Percentiles rank a stretch among this genome's conserved stretches.
Conservation (phyloP, 2,888 invertebrate genomes). For the Zygaena filipendulae region DNA sequence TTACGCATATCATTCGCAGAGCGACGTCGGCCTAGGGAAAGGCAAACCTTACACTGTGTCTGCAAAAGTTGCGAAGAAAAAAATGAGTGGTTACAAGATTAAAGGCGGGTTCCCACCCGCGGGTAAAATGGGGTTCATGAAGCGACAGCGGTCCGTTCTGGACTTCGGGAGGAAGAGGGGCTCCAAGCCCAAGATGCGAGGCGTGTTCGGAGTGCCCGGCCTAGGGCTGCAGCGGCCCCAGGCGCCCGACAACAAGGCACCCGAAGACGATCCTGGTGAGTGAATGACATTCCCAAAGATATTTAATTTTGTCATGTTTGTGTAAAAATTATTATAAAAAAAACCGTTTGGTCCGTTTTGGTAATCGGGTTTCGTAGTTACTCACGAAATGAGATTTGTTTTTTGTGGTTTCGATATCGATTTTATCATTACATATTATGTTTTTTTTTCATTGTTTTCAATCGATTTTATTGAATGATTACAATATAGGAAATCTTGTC, state of each 20-base stretch:
- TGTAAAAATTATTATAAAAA: constrained; percentile 4
- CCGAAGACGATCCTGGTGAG: constrained; percentile 61
- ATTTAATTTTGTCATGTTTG: background rate
- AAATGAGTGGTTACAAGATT: constrained; percentile 74
- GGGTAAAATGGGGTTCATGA: constrained; percentile 79
- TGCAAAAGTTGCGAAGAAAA: constrained; percentile 81
- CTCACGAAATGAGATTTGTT: no score
- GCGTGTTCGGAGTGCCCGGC: constrained; percentile 84
- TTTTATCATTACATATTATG: no score
- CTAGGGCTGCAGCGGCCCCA: constrained; percentile 77
- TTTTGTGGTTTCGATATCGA: no score
- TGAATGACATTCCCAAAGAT: background rate
- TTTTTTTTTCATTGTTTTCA: no score
- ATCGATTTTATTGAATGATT: no score
- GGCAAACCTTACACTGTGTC: constrained; percentile 82
- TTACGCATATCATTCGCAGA: no score
- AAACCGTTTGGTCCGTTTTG: background rate
- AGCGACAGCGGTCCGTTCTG: constrained; percentile 73
- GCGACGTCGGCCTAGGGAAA: constrained; percentile 78
- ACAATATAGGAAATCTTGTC: no score
- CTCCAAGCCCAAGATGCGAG: constrained; percentile 89
- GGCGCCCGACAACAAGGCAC: constrained; percentile 62
- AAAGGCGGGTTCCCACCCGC: constrained; percentile 72
- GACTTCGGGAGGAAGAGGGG: constrained; percentile 87
- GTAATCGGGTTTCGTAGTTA: no score